Evolutionary conservation across 1,140 invertebrate genomes (phyloP).

Genomic region (Melipona quadrifasciata): DNA sequence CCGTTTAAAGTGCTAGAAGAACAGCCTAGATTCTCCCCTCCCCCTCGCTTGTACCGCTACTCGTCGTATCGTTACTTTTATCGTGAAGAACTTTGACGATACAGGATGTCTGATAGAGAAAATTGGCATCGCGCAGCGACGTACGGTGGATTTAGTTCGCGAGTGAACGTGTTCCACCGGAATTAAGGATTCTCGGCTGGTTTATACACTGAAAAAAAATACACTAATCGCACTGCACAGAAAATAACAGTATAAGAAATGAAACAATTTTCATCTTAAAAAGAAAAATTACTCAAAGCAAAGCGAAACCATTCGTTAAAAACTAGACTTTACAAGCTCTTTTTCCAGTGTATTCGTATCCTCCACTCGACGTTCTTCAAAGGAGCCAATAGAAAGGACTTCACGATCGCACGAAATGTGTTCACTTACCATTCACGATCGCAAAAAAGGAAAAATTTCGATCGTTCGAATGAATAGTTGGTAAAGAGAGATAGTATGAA

Average conservation of each 20-base stretch:
- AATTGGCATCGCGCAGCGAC: not conserved
- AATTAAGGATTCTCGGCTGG: conserved; percentile 12
- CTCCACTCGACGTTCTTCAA: not conserved
- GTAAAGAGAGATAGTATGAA: not conserved
- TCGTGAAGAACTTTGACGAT: conserved; percentile 45
- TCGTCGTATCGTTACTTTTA: conserved; percentile 59
- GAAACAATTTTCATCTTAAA: not conserved
- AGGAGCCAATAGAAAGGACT: conserved; percentile 17
- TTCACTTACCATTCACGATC: conserved; percentile 22
- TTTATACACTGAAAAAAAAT: conserved; percentile 54
- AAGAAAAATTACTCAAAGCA: not conserved
- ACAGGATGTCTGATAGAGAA: conserved; percentile 68
- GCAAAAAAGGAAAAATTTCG: not conserved
- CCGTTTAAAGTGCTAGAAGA: conserved; percentile 84
- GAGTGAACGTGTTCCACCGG: not conserved
- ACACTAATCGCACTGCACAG: not conserved
- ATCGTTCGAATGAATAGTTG: conserved; percentile 5
- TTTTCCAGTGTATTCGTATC: conserved; percentile 54
- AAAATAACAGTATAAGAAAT: not conserved
- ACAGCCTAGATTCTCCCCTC: conserved; percentile 80
- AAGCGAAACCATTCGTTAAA: not conserved
- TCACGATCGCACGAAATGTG: not conserved
- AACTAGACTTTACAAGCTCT: not conserved
- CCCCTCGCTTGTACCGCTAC: conserved; percentile 73
- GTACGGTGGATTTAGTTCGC: not conserved